phyloP scores from a whole-genome alignment of 2,888 invertebrate species.

The Silvanus unidentatus region DNA sequence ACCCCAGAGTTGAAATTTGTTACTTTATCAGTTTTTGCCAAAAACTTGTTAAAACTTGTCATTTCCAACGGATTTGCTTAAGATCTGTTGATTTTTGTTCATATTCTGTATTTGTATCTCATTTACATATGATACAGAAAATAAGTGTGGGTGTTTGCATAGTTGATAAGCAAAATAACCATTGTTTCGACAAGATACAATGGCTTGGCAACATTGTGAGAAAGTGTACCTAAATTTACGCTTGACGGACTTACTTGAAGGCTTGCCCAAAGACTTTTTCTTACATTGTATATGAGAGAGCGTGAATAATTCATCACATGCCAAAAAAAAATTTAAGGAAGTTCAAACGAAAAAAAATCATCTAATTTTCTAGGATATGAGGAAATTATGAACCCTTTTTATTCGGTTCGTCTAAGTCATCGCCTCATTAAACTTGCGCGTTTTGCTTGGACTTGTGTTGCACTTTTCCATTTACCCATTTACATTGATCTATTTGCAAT shows the following conservation, averaged over 20 bases:
- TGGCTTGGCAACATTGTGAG: slow-evolving; percentile 33
- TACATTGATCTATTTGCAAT: too few relatives aligned
- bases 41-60: not conserved
- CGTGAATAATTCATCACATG: slow-evolving; percentile 3
- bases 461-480: too few relatives aligned
- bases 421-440: too few relatives aligned
- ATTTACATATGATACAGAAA: not conserved
- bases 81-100: not conserved
- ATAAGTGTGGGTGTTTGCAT: slow-evolving; percentile 21
- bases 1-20: too few relatives aligned
- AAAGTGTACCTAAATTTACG: slow-evolving; percentile 36
- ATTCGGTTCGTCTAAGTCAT: too few relatives aligned
- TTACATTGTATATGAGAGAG: not conserved
- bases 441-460: too few relatives aligned
- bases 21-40: too few relatives aligned
- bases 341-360: not conserved
- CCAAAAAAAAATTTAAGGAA: slow-evolving; percentile 7
- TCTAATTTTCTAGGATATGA: too few relatives aligned
- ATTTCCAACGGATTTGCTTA: not conserved
- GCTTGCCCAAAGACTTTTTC: slow-evolving; percentile 7
- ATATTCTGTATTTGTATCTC: not conserved
- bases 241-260: slow-evolving; percentile 30
- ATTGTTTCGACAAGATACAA: slow-evolving; percentile 30
- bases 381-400: too few relatives aligned
- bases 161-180: slow-evolving; percentile 17